These are phyloP conservation scores for Strigamia maritima DNA, from an alignment of 2,888 invertebrate genomes.

Conservation along the genomic window DNA sequence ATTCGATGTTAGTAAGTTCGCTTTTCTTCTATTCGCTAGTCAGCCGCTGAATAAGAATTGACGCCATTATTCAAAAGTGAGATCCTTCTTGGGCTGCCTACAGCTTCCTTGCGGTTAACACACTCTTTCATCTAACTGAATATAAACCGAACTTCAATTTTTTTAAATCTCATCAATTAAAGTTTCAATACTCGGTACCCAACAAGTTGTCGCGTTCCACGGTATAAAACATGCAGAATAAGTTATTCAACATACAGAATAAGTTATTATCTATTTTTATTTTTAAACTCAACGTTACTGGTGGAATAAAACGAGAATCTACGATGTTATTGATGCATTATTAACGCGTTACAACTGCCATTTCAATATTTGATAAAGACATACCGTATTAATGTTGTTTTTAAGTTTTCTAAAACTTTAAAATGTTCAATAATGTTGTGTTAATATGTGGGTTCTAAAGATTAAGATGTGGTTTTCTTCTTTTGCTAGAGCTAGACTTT, in stretches of 20 bases:
- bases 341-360: neutral
- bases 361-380: neutral
- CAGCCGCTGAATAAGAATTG: slow-evolving; percentile 2
- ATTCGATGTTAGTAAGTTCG: neutral
- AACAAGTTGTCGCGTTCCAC: neutral
- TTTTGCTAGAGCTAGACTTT: neutral
- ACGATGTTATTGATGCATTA: neutral
- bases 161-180: neutral
- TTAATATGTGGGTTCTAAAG: neutral
- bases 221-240: neutral
- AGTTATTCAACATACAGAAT: neutral
- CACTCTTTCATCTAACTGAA: neutral
- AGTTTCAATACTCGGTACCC: neutral
- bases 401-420: too few species aligned
- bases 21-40: slow-evolving; percentile 5
- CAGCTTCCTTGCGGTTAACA: slow-evolving; percentile 14
- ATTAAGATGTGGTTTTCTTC: neutral
- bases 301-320: neutral
- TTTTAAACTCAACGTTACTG: neutral
- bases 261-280: neutral
- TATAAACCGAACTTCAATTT: neutral
- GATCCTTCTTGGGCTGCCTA: neutral
- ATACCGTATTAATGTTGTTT: too few species aligned
- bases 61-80: slow-evolving; percentile 4
- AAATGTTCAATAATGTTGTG: neutral